Evolutionary conservation across 2,888 invertebrate genomes (phyloP), one percentile per base, ranked within the genome.

Genomic region (Agrypnus murinus): DNA sequence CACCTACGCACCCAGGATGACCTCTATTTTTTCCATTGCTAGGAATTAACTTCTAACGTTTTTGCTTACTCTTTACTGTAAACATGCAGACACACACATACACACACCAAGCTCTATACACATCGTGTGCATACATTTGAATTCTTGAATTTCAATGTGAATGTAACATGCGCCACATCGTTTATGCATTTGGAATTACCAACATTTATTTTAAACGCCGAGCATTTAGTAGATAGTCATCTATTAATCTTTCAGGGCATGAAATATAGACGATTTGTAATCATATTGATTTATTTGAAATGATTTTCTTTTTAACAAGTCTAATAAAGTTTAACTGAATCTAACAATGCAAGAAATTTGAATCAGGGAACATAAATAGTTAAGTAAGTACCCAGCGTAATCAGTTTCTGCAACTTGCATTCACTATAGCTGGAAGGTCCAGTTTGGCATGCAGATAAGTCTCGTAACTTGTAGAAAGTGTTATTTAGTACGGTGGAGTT

Each of bases 41-140:
- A 38, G 17, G 36, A 36, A 36, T 34, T 55, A 55, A 55, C 55
- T 55, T 53, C 14, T 55, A 55, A 55, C 55, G 36, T 55, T 36
- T 17, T 12, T 55, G 55, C 36, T 8, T 32, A 31, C 10, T 50
- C 10, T 12, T 50, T 25, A 9, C n/a, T 14, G 43, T 43, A 43
- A 1, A 25, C 9, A 8, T 53, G 12, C 15, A 36, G n/a, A 25
- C 50, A 48, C 1, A 34, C 19, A 48, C 48, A n/a, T 60, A 34
- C 46, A 60, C 48, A n/a, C n/a, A n/a, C n/a, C n/a, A n/a, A n/a
- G n/a, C n/a, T n/a, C n/a, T n/a, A n/a, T n/a, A n/a, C n/a, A n/a
- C n/a, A n/a, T n/a, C n/a, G n/a, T n/a, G n/a, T n/a, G 62, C 34
- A 34, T 38, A 63, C 25, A 63, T 63, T 63, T 63, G 19, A 63